Evolutionary conservation across 2,113 vertebrate genomes (phyloP), one percentile per base, ranked within the genome.

Genomic region (Megaleporinus macrocephalus): DNA sequence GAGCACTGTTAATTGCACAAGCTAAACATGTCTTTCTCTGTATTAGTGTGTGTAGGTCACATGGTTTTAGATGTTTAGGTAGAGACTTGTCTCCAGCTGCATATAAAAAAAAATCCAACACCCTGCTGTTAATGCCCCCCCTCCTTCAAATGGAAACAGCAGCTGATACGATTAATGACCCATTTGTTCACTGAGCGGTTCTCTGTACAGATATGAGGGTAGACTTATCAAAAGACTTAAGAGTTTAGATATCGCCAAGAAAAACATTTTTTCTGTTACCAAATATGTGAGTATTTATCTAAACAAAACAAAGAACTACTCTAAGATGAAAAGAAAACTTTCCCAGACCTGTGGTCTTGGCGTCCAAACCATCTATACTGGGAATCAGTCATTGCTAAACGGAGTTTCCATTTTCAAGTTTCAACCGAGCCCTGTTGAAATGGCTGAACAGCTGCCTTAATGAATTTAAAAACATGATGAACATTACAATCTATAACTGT

Each of bases 61-160:
- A 22, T 0, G 16, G 16, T 20, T 76, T 69, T 57, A 61, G 27
- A 69, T 29, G 15, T 55, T 81, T 29, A 82, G 80, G 61, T 30
- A 18, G 49, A 30, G 30, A 3, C 15, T 13, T 29, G 20, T 44
- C 41, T 63, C 22, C 30, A 74, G 66, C 33, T 44, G 33, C 11
- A 26, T 29, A 9, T 55, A n/a, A 41, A 10, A 55, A 41, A 1
- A n/a, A 2, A 63, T 20, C 27, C 26, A 63, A 53, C 29, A 68
- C 22, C 29, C 62, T 41, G 30, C 5, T 9, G 3, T 51, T 49
- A 71, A 13, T 12, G 36, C 36, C 26, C 47, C 20, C 49, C 12
- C 13, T 13, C 20, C 47, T 20, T 59, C 30, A 30, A 44, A 70
- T 41, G 33, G 22, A 44, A 41, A 36, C 33, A 41, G 14, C 36